Percentiles rank a stretch among this genome's conserved stretches.
These are phyloP conservation scores for Staurois parvus DNA, from an alignment of 2,797 vertebrate species.

Conservation along the genomic window DNA sequence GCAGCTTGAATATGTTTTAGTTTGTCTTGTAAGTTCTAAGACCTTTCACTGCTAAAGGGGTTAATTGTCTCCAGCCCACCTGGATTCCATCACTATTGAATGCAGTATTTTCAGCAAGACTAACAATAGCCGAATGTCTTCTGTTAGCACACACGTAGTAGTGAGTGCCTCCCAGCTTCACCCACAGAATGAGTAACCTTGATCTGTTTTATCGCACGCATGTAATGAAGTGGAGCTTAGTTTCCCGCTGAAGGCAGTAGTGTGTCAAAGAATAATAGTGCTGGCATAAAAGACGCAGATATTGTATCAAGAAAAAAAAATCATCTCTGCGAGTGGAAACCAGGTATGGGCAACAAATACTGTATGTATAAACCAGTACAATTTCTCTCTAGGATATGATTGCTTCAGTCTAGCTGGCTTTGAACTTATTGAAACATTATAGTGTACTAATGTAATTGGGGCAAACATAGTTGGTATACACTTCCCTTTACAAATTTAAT, in stretches of 20 bases:
- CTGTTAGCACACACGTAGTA: background rate
- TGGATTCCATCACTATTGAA: background rate
- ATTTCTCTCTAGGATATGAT: background rate
- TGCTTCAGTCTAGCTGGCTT: background rate
- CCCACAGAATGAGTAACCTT: conserved; percentile 28
- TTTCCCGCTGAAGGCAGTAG: conserved; percentile 24
- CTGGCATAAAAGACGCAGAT: background rate
- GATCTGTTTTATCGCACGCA: conserved; percentile 7
- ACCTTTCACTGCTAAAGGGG: background rate
- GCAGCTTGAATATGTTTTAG: background rate
- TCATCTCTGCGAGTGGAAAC: background rate
- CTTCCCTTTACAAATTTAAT: no score
- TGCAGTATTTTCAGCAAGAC: background rate
- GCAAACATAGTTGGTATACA: no score
- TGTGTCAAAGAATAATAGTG: conserved; percentile 6
- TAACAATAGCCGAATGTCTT: conserved; percentile 22
- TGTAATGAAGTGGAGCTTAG: conserved; percentile 30
- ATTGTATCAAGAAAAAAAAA: background rate
- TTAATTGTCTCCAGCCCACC: background rate
- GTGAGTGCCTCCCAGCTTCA: conserved; percentile 37
- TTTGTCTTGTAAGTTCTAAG: background rate
- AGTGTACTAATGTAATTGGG: no score
- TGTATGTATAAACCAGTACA: background rate
- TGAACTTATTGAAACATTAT: background rate
- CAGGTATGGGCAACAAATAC: background rate